Base-by-base conservation (phyloP, 2,888 invertebrate species). In the Matsumyia berberina region DNA sequence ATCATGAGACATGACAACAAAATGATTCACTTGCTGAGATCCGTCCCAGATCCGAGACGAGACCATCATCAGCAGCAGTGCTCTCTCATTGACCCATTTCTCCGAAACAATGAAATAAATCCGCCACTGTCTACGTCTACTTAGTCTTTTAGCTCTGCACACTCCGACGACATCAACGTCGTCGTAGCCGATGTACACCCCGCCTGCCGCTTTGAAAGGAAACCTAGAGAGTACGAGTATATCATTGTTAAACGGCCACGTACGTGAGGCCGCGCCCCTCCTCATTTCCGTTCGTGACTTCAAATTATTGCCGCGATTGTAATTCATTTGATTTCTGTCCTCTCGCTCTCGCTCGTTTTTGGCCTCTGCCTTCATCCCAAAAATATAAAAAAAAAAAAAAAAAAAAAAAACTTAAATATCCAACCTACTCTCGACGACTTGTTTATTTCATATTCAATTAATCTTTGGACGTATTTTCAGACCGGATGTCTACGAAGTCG, bases 401-500 rank as follows among this genome's bases (percentile, higher is more conserved):
- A 73, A 69, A 42, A 74, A 79, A 79, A 80, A 70, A 80, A 80
- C 74, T 70, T 80, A 70, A 85, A 85, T 85, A 85, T 85, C 80
- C 85, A 85, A 85, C 85, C 85, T 80, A 85, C 85, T 85, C 80
- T 80, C 80, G 85, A 85, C 80, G 85, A 85, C 80, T 85, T 85
- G 85, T 85, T 85, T 85, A 85, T 85, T 85, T 85, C 85, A 85
- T 85, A 85, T 85, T 85, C 85, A 85, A 85, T 85, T 85, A 80
- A 85, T 85, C 85, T 79, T 85, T 74, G 80, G 74, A 80, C 82
- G 85, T 85, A 85, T 85, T 87, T 87, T 86, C 86, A 86, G 87
- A 87, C 87, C 87, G 87, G 87, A 86, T 87, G 87, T 87, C 87
- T 87, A 86, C 82, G 58, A 60, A 81, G 81, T 82, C 86, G 77